Percentiles rank a stretch among this genome's conserved stretches.
phyloP scores from a whole-genome alignment of 2,797 vertebrate species.

The Argyrosomus regius region DNA sequence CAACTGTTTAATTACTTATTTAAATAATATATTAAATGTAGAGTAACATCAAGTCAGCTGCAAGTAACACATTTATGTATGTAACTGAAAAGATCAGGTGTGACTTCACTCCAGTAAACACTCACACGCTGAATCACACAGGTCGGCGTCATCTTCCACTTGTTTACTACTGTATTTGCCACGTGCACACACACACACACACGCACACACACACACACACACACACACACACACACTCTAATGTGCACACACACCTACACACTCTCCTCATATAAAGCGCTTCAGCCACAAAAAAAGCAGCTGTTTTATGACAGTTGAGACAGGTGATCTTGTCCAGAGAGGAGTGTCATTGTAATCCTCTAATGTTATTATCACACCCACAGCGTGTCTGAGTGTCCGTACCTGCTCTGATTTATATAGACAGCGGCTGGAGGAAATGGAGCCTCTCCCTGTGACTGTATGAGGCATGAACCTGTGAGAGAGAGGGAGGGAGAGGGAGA shows the following conservation, averaged over 20 bases:
- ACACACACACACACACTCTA: background rate
- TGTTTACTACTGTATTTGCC: slow-evolving; percentile 27
- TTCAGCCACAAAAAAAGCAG: slow-evolving; percentile 63
- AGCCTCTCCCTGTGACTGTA: slow-evolving; percentile 56
- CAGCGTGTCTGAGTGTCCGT: slow-evolving; percentile 72
- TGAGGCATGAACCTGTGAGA: slow-evolving; percentile 52
- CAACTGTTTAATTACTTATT: background rate
- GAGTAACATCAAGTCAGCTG: background rate
- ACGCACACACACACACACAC: background rate
- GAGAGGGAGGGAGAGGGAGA: slow-evolving; percentile 27
- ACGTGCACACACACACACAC: background rate
- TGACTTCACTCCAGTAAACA: slow-evolving; percentile 2
- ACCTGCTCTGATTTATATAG: slow-evolving; percentile 82
- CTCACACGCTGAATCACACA: slow-evolving; percentile 5
- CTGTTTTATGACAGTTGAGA: slow-evolving; percentile 77
- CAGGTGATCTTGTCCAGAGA: slow-evolving; percentile 79
- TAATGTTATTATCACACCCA: slow-evolving; percentile 82
- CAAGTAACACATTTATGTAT: background rate
- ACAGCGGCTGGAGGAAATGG: slow-evolving; percentile 59
- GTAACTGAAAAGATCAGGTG: background rate
- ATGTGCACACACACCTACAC: slow-evolving; percentile 30
- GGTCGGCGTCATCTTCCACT: background rate
- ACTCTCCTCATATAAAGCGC: slow-evolving; percentile 53
- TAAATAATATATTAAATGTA: background rate
- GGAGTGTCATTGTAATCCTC: slow-evolving; percentile 81